phyloP scores from a whole-genome alignment of 2,113 vertebrate genomes.

The Excalfactoria chinensis region DNA sequence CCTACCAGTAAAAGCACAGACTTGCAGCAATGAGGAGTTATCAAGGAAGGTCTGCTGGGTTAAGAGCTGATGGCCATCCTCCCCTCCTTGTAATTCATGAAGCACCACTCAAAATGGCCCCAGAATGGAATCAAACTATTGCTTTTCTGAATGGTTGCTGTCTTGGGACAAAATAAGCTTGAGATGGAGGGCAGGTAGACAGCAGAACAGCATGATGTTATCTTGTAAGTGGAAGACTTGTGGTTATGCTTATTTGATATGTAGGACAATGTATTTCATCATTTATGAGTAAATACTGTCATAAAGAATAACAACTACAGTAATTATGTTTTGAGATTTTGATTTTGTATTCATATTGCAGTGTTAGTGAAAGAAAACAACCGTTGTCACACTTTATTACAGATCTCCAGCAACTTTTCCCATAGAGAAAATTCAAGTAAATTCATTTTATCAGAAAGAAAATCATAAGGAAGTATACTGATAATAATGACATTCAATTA shows the following conservation, averaged over 20 bases:
- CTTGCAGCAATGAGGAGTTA: background rate
- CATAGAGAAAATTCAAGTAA: background rate
- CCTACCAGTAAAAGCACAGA: background rate
- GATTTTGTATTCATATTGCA: background rate
- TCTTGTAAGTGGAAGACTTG: background rate
- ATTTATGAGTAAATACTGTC: background rate
- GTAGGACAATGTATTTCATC: background rate
- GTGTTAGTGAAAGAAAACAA: background rate
- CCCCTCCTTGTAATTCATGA: background rate
- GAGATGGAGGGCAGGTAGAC: background rate
- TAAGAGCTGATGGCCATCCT: background rate
- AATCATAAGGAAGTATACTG: background rate
- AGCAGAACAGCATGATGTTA: background rate
- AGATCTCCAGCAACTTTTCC: background rate
- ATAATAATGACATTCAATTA: constrained; percentile 2
- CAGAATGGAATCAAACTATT: background rate
- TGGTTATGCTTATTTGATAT: background rate
- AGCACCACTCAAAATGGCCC: background rate
- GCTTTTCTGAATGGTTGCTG: background rate
- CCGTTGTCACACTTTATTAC: background rate
- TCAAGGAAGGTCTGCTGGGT: background rate
- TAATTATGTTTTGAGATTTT: background rate
- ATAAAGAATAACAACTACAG: background rate
- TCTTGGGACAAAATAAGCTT: background rate
- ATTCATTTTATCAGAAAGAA: background rate